phyloP scores from a whole-genome alignment of 2,888 invertebrate species.

The Rhagonycha lutea region DNA sequence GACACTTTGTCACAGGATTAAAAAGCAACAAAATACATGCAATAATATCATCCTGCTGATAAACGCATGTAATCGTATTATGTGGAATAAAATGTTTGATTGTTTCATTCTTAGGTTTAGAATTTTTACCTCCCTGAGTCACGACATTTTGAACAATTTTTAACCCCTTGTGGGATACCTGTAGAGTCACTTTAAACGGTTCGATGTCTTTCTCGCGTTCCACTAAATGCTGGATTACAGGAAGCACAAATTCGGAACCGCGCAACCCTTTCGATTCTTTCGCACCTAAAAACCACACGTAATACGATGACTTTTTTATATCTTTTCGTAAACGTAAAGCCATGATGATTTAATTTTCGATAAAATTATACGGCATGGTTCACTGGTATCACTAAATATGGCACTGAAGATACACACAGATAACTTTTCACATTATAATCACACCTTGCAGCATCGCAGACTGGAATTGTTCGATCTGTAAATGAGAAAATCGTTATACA shows the following conservation, averaged over 20 bases:
- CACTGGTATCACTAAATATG: neutral
- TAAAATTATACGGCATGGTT: neutral
- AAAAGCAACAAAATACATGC: slow-evolving; percentile 91
- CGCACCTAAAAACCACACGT: slow-evolving; percentile 94
- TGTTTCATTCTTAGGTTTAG: slow-evolving; percentile 60
- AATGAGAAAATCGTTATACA: neutral
- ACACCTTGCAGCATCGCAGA: neutral
- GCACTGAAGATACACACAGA: neutral
- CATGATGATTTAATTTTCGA: slow-evolving; percentile 56
- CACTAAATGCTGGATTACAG: slow-evolving; percentile 82
- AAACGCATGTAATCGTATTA: slow-evolving; percentile 89
- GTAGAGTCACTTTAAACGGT: slow-evolving; percentile 88
- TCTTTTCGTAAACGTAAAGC: slow-evolving; percentile 81
- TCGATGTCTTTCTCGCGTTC: slow-evolving; percentile 84
- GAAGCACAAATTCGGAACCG: slow-evolving; percentile 83
- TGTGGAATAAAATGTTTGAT: slow-evolving; percentile 95
- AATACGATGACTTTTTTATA: slow-evolving; percentile 88
- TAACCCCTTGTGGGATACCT: slow-evolving; percentile 89
- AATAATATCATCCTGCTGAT: slow-evolving; percentile 90
- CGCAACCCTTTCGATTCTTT: slow-evolving; percentile 89
- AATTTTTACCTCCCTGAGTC: slow-evolving; percentile 44
- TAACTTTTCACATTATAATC: neutral
- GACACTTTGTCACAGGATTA: slow-evolving; percentile 92
- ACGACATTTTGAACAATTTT: slow-evolving; percentile 84
- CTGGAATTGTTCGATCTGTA: neutral